Evolutionary conservation across 2,888 invertebrate species (phyloP).

Genomic region (Lithosia quadra): DNA sequence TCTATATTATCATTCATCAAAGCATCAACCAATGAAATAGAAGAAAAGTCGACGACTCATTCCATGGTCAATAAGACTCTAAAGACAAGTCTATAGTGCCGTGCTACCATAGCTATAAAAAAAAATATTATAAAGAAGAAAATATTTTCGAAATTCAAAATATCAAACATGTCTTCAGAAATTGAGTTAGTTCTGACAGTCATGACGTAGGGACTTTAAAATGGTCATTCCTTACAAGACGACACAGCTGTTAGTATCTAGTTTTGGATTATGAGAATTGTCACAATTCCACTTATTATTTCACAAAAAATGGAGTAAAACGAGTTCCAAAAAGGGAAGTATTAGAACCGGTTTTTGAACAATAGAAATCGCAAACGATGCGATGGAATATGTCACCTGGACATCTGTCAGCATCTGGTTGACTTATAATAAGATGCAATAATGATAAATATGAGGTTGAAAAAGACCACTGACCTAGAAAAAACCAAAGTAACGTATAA

Average conservation of each 20-base stretch:
- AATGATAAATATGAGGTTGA: background rate
- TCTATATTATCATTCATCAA: background rate
- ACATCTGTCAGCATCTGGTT: background rate
- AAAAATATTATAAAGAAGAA: no score
- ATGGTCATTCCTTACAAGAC: background rate
- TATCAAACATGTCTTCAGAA: background rate
- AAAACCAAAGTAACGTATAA: background rate
- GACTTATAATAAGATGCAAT: background rate
- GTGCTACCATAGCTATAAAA: no score
- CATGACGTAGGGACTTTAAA: background rate
- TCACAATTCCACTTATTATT: conserved; percentile 30
- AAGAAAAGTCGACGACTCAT: no score
- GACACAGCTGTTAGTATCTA: conserved; percentile 1
- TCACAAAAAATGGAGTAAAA: conserved; percentile 25
- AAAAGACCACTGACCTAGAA: background rate
- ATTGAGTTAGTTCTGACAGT: background rate
- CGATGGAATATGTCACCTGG: background rate
- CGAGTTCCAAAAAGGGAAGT: conserved; percentile 26
- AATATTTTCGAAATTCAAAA: background rate
- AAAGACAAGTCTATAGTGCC: no score
- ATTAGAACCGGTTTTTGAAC: conserved; percentile 30
- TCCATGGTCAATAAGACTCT: no score
- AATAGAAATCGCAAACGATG: conserved; percentile 8
- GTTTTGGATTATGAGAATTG: conserved; percentile 17
- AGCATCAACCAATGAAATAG: no score